Conservation (phyloP, 2,888 invertebrate species). For the Ochropleura leucogaster region DNA sequence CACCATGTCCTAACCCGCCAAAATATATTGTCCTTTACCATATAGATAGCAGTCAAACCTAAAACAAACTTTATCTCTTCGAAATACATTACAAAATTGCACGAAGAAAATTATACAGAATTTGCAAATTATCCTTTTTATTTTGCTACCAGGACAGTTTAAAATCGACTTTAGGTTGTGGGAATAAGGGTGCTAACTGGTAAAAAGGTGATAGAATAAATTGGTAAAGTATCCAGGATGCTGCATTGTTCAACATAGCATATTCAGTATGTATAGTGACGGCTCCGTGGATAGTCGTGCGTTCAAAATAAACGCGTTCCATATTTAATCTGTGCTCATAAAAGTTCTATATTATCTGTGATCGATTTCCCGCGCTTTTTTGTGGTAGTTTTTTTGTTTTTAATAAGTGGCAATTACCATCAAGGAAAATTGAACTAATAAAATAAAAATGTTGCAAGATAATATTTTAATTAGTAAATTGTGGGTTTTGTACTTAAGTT, state of each 20-base stretch:
- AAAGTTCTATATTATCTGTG: slow-evolving; percentile 19
- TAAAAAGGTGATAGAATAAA: slow-evolving; percentile 1
- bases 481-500: not conserved
- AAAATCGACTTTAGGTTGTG: slow-evolving; percentile 10
- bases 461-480: not conserved
- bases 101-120: slow-evolving; percentile 10
- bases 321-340: slow-evolving; percentile 37
- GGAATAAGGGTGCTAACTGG: not conserved
- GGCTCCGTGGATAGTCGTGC: slow-evolving; percentile 52
- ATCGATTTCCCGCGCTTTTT: slow-evolving; percentile 32
- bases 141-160: slow-evolving; percentile 6
- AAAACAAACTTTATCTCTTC: slow-evolving; percentile 13
- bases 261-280: slow-evolving; percentile 65
- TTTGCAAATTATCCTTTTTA: slow-evolving; percentile 30
- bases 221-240: slow-evolving; percentile 61
- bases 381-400: slow-evolving; percentile 13
- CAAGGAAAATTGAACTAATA: not conserved
- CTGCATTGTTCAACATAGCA: slow-evolving; percentile 64
- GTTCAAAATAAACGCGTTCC: slow-evolving; percentile 31
- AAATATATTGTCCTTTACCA: slow-evolving; percentile 57
- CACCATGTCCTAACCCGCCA: slow-evolving; percentile 51
- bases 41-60: not conserved
- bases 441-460: not conserved
- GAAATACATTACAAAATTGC: slow-evolving; percentile 25
- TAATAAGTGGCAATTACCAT: slow-evolving; percentile 13